Percentiles rank a stretch among this genome's conserved stretches.
Evolutionary conservation across 1,140 invertebrate genomes (phyloP).

Genomic region (Meloidogyne exigua): DNA sequence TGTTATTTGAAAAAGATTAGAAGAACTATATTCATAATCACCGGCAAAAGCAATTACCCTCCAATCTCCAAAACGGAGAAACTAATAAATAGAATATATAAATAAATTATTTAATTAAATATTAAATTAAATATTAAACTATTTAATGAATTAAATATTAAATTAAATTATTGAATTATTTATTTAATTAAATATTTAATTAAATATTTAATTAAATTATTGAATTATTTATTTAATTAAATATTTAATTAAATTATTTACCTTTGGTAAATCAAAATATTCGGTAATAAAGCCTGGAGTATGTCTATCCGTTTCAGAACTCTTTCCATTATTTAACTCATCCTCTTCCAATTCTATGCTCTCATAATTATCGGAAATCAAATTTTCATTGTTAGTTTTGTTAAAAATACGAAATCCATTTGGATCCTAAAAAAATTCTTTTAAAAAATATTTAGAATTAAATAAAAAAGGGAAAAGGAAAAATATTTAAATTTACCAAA

Average conservation of each 20-base stretch:
- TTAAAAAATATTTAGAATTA: neutral
- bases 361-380: neutral
- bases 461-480: no score
- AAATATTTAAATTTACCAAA: neutral
- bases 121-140: no score
- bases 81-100: slow-evolving; percentile 7
- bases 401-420: slow-evolving; percentile 29
- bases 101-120: neutral
- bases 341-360: neutral
- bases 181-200: no score
- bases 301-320: neutral
- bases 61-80: slow-evolving; percentile 27
- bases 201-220: neutral
- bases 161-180: no score
- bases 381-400: slow-evolving; percentile 1
- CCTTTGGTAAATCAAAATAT: slow-evolving; percentile 25
- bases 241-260: neutral
- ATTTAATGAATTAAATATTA: no score
- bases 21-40: neutral
- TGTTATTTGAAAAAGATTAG: neutral
- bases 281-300: slow-evolving; percentile 7
- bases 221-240: no score
- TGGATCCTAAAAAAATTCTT: slow-evolving; percentile 3
- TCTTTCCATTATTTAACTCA: neutral
- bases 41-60: slow-evolving; percentile 16